phyloP scores from a whole-genome alignment of 1,140 invertebrate genomes.

The Zaprionus nigranus region DNA sequence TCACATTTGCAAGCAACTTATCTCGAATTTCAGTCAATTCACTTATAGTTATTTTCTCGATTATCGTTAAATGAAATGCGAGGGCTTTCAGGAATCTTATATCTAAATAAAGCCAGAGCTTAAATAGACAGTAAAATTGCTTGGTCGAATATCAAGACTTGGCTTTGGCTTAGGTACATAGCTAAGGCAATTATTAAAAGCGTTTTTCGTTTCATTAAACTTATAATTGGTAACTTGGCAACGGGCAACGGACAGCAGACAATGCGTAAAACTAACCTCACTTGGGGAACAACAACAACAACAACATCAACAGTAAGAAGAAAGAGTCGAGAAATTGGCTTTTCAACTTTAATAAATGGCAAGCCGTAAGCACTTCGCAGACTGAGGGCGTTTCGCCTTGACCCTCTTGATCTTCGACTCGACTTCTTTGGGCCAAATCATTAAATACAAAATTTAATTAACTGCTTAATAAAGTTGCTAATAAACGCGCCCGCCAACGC shows the following conservation, averaged over 20 bases:
- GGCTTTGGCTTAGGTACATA: conserved; percentile 50
- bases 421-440: conserved; percentile 57
- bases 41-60: not conserved
- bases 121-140: not conserved
- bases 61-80: not conserved
- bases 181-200: conserved; percentile 66
- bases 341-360: conserved; percentile 74
- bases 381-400: conserved; percentile 33
- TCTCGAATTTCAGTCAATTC: not conserved
- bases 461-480: conserved; percentile 79
- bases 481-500: conserved; percentile 60
- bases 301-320: not conserved
- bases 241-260: conserved; percentile 37
- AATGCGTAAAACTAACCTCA: conserved; percentile 25
- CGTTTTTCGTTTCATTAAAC: conserved; percentile 76
- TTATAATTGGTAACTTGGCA: conserved; percentile 57
- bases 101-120: not conserved
- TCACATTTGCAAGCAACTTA: not conserved
- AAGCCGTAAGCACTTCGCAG: conserved; percentile 70
- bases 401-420: not conserved
- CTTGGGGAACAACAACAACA: not conserved
- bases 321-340: conserved; percentile 43
- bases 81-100: not conserved
- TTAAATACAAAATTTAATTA: conserved; percentile 82
- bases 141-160: conserved; percentile 12